Conservation (phyloP, 2,888 invertebrate species). For the Uropetala carovei region DNA sequence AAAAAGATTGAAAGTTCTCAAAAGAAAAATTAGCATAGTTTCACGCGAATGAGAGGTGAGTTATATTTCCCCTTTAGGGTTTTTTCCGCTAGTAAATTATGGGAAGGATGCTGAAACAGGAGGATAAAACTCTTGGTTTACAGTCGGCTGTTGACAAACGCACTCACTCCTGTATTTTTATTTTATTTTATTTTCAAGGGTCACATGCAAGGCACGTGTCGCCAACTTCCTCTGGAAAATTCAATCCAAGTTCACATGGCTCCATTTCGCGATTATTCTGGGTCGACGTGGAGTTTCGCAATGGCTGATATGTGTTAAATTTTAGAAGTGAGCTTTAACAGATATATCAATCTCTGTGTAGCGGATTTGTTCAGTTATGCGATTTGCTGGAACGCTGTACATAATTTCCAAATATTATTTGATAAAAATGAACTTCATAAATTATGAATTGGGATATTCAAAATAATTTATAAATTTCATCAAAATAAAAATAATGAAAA, state of each 20-base stretch:
- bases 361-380: too few species aligned
- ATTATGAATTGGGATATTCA: too few species aligned
- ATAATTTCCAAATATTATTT: too few species aligned
- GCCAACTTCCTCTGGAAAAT: not conserved
- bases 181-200: not conserved
- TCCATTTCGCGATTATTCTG: not conserved
- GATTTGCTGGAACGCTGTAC: too few species aligned
- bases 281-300: not conserved
- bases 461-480: too few species aligned
- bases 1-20: too few species aligned
- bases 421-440: too few species aligned
- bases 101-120: not conserved
- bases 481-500: too few species aligned
- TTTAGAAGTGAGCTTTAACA: too few species aligned
- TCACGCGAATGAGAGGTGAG: not conserved
- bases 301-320: not conserved
- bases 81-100: not conserved
- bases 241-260: not conserved
- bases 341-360: too few species aligned
- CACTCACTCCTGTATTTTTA: not conserved
- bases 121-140: not conserved
- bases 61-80: not conserved
- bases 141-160: slow-evolving; percentile 1
- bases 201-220: not conserved
- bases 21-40: not conserved